These are phyloP conservation scores for Lasioglossum pauxillum DNA, from an alignment of 2,888 invertebrate species.

Conservation along the genomic window DNA sequence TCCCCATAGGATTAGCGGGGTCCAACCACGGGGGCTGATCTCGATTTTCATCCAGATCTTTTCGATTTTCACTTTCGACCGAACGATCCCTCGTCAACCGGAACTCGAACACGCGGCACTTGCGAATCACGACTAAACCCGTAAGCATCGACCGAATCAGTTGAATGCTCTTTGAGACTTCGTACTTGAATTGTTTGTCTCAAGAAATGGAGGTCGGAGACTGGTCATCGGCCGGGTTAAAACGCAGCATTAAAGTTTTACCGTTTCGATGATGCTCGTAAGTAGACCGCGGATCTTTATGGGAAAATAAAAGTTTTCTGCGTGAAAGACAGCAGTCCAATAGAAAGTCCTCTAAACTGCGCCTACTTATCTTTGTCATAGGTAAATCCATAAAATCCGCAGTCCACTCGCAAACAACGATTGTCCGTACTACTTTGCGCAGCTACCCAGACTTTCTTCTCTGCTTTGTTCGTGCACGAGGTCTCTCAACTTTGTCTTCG, in stretches of 20 bases:
- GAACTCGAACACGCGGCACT: not conserved
- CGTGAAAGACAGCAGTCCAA: too few species aligned
- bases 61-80: not conserved
- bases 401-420: not conserved
- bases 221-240: not conserved
- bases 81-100: not conserved
- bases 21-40: conserved; percentile 41
- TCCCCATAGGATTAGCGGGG: conserved; percentile 65
- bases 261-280: too few species aligned
- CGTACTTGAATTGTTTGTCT: not conserved
- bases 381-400: not conserved
- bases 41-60: conserved; percentile 31
- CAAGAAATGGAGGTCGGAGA: not conserved
- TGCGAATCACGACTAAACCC: not conserved
- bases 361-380: too few species aligned
- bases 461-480: not conserved
- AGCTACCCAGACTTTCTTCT: not conserved
- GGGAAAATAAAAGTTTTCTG: too few species aligned
- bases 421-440: not conserved
- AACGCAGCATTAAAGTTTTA: too few species aligned
- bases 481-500: not conserved
- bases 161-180: not conserved
- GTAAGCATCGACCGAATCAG: not conserved
- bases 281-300: too few species aligned
- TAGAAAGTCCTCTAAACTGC: too few species aligned